Conservation (phyloP, 2,113 vertebrate genomes). For the Poecile atricapillus region DNA sequence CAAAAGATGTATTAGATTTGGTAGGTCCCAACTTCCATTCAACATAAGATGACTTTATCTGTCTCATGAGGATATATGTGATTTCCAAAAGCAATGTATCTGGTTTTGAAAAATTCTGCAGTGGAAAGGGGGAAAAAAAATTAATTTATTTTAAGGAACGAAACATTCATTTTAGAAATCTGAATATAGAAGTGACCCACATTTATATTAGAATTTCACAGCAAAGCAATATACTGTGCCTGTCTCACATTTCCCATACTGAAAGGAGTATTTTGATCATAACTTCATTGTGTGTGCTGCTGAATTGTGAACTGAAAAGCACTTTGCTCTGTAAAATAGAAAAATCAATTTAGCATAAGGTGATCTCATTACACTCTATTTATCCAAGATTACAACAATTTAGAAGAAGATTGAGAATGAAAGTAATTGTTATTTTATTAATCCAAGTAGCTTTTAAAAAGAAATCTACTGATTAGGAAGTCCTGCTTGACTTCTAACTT, state of each 20-base stretch:
- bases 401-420: conserved; percentile 23
- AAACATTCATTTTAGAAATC: conserved; percentile 33
- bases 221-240: background rate
- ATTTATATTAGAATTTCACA: conserved; percentile 13
- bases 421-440: conserved; percentile 59
- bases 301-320: conserved; percentile 10
- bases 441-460: conserved; percentile 1
- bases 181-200: background rate
- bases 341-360: conserved; percentile 53
- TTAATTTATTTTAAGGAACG: background rate
- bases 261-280: conserved; percentile 4
- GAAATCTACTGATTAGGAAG: conserved; percentile 6
- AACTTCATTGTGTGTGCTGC: background rate
- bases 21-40: conserved; percentile 13
- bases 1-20: conserved; percentile 32
- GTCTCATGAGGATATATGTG: conserved; percentile 18
- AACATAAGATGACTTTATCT: conserved; percentile 28
- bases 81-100: conserved; percentile 27
- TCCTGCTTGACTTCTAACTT: background rate
- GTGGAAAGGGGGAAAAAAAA: background rate
- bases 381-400: conserved; percentile 48
- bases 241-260: background rate
- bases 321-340: background rate
- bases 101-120: conserved; percentile 5
- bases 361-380: conserved; percentile 54